Conservation (phyloP, 35 echinoderm and acorn worm genomes). For the Hemicentrotus pulcherrimus region DNA sequence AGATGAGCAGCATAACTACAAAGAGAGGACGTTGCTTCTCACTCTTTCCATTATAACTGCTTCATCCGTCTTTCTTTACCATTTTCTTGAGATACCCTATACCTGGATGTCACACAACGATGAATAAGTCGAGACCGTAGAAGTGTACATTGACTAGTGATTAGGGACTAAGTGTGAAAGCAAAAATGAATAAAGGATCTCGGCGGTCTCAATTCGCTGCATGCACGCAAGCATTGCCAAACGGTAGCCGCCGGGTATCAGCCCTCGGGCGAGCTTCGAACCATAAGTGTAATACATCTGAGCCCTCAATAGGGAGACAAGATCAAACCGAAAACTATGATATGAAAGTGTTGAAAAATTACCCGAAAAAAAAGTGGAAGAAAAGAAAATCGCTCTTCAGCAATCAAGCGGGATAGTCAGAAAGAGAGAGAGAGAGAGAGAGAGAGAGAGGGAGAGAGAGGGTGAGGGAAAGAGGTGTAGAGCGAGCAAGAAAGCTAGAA, state of each 20-base stretch:
- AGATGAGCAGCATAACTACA: not conserved
- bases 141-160: conserved; percentile 37
- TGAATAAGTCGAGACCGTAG: conserved; percentile 25
- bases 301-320: not conserved
- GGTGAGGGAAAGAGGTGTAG: not conserved
- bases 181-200: conserved; percentile 44
- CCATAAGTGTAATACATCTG: conserved; percentile 34
- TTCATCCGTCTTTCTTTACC: not conserved
- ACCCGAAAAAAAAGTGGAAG: not conserved
- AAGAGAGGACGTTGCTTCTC: not conserved
- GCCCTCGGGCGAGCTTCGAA: not conserved
- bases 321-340: not conserved
- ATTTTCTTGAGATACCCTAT: conserved; percentile 16
- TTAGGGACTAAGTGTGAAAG: conserved; percentile 40
- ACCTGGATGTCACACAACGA: not conserved
- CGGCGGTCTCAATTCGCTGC: conserved; percentile 35
- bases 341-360: conserved; percentile 40
- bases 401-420: not conserved
- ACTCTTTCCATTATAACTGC: not conserved
- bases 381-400: not conserved
- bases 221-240: conserved; percentile 20
- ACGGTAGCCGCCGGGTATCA: conserved; percentile 29
- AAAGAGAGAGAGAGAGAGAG: not conserved
- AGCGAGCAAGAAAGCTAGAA: not conserved
- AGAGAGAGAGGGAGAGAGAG: not conserved